A percentile compares a stretch with the other conserved stretches of the same genome.
Conservation (phyloP, 2,888 invertebrate genomes). For the Hedychridium roseum region DNA sequence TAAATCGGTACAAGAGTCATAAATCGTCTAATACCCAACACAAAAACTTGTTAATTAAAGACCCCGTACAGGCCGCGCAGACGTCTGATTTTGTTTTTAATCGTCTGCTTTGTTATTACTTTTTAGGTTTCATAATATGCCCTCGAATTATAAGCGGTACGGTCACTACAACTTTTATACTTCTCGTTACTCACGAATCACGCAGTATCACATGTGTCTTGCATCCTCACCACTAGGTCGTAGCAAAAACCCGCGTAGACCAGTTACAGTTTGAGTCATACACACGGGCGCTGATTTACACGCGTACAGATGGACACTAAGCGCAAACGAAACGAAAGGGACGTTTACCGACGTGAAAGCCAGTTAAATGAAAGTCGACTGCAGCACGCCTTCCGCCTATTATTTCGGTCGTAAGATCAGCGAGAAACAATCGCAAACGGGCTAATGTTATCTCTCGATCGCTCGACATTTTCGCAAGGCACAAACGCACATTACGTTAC, state of each 20-base stretch:
- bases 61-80: constrained; percentile 15
- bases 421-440: too few species aligned
- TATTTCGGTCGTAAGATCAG: too few species aligned
- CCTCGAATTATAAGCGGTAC: constrained; percentile 64
- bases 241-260: constrained; percentile 28
- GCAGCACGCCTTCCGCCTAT: too few species aligned
- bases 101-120: constrained; percentile 56
- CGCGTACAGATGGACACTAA: too few species aligned
- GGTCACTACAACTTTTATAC: constrained; percentile 54
- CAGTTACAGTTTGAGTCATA: not conserved
- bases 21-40: too few species aligned
- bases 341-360: constrained; percentile 14
- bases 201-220: constrained; percentile 35
- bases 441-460: too few species aligned
- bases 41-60: too few species aligned
- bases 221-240: constrained; percentile 44
- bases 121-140: constrained; percentile 64
- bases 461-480: too few species aligned
- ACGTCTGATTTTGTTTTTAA: constrained; percentile 44
- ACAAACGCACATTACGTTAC: too few species aligned
- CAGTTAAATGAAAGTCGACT: too few species aligned
- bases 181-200: constrained; percentile 45
- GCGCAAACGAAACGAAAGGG: constrained; percentile 11
- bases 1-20: too few species aligned
- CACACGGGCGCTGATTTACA: too few species aligned